Evolutionary conservation across 2,888 invertebrate genomes (phyloP), one percentile per base, ranked within the genome.

Genomic region (Seladonia tumulorum): DNA sequence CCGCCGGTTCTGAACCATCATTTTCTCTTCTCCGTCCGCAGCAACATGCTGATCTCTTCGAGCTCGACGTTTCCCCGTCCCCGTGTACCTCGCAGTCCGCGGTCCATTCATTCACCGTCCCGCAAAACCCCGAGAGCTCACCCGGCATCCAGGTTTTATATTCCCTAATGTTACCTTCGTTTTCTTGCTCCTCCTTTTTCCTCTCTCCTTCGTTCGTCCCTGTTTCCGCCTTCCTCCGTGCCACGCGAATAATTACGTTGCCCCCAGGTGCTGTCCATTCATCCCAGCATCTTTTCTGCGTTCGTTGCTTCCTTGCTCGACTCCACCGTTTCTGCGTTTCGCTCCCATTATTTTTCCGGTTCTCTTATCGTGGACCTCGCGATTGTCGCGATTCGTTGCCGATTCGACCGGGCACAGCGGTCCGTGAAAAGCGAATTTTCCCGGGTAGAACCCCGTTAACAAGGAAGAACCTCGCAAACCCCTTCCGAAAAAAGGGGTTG

Each of bases 201-300:
- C 63, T 63, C 63, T 63, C 42, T 76, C 76, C 57, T 47, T 75
- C 57, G 53, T 39, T 57, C 79, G 77, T 75, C 49, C 86, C 81
- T 81, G 73, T 68, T 60, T 85, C 82, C 83, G 85, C 84, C 68
- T 39, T 42, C 42, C 70, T 12, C 42, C 70, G 70, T 42, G 39
- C 60, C 88, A 76, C 84, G 86, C 89, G 90, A 92, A 92, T 92
- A 92, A 92, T 92, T 89, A 87, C 89, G 87, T 88, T 71, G 79
- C 77, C 83, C 76, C 66, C 66, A 71, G 72, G 73, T 82, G 60
- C 79, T 45, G 74, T 42, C 72, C 86, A 70, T 87, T 83, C 83
- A 57, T 81, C 75, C 78, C 49, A 60, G 60, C 81, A 25, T 71
- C 60, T 57, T 53, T 71, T 60, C 78, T 29, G 1, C 60, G 42